phyloP scores from a whole-genome alignment of 2,888 invertebrate genomes.

The Matsumyia berberina region DNA sequence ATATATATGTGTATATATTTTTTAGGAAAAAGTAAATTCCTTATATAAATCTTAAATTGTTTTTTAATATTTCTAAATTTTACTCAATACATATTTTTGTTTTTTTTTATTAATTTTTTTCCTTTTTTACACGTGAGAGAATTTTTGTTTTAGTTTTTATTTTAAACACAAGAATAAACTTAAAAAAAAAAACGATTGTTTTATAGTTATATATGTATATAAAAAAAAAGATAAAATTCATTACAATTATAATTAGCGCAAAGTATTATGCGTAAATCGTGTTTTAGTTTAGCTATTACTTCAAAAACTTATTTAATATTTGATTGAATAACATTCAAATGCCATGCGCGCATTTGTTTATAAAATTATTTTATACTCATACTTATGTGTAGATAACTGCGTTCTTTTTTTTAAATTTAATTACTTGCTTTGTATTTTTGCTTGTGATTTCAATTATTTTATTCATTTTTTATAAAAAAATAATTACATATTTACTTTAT shows the following conservation, averaged over 20 bases:
- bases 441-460: slow-evolving; percentile 42
- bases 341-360: slow-evolving; percentile 41
- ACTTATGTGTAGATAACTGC: slow-evolving; percentile 14
- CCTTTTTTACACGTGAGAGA: slow-evolving; percentile 63
- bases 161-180: slow-evolving; percentile 45
- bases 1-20: slow-evolving; percentile 43
- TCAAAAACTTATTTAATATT: slow-evolving; percentile 42
- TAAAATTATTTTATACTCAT: slow-evolving; percentile 55
- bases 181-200: slow-evolving; percentile 42
- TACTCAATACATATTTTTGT: slow-evolving; percentile 54
- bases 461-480: slow-evolving; percentile 70
- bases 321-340: slow-evolving; percentile 64
- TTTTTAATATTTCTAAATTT: slow-evolving; percentile 57
- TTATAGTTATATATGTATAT: too few relatives aligned
- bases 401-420: slow-evolving; percentile 29
- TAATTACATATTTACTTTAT: slow-evolving; percentile 69
- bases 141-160: slow-evolving; percentile 32
- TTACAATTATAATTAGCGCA: slow-evolving; percentile 46
- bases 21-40: slow-evolving; percentile 70
- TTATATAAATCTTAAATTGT: slow-evolving; percentile 60
- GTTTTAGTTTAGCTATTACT: slow-evolving; percentile 69
- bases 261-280: slow-evolving; percentile 56
- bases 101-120: slow-evolving; percentile 38
- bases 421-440: slow-evolving; percentile 55
- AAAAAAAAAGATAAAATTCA: slow-evolving; percentile 11